Evolutionary conservation across 1,140 invertebrate species (phyloP), one percentile per base, ranked within the genome.

Genomic region (Capitella teleta): DNA sequence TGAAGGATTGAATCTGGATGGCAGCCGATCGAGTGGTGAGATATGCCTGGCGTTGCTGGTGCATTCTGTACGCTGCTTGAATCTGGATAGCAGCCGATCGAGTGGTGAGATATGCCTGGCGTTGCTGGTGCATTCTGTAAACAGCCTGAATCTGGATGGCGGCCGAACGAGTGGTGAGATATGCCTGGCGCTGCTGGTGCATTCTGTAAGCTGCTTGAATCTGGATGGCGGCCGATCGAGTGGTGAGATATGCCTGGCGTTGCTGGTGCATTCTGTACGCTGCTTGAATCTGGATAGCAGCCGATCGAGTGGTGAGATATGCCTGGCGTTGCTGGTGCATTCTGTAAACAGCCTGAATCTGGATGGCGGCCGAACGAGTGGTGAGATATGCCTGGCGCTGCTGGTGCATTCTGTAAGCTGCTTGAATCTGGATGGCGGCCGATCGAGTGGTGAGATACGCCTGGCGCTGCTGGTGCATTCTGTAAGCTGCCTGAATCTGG

Each of bases 361-460:
- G 21, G 24, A 59, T 54, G 3, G 49, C 55, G 23, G 58, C 53
- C 18, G 38, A 12, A 32, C 47, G 50, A n/a, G 43, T 30, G 3
- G 25, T 26, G 8, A 30, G n/a, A 26, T 45, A 55, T 18, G 47
- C 10, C 8, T 43, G 49, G 18, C 37, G 34, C 2, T 23, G 6
- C 0, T 55, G 32, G 30, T 52, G 59, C 19, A 18, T 10, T 19
- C 57, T 51, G 19, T 60, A 56, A 16, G 44, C 50, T 32, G 30
- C 58, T 54, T 70, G 69, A n/a, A 70, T 61, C 1, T 52, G 51
- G 16, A 51, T 32, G 16, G 59, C 62, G 16, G 67, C 65, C n/a
- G n/a, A n/a, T n/a, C n/a, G n/a, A n/a, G n/a, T n/a, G n/a, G n/a
- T n/a, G n/a, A n/a, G n/a, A n/a, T n/a, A n/a, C n/a, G n/a, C n/a